Evolutionary conservation across 2,113 vertebrate species (phyloP), one percentile per base, ranked within the genome.

Genomic region (Oreochromis aureus): DNA sequence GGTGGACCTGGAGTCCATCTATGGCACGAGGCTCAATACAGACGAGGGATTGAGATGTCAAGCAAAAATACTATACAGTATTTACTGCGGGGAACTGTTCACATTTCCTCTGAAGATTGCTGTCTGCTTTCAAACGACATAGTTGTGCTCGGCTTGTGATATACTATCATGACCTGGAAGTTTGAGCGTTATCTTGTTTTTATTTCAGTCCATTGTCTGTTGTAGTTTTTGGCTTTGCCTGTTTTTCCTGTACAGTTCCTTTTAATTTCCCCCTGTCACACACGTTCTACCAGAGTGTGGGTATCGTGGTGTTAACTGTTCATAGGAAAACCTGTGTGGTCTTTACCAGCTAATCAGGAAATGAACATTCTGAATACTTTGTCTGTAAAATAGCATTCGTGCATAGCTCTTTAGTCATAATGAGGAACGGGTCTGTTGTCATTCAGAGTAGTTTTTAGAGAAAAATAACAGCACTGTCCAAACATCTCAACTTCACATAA

Each of bases 351-450:
- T 78, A 13, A 6, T 78, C 5, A 0, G 27, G 73, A 53, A 78
- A 34, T 32, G 27, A 78, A 53, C 46, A n/a, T n/a, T 78, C 16
- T 78, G 73, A 78, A 78, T 78, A 78, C 16, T 51, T 51, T 51
- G 27, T n/a, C 71, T 78, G 27, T 34, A 8, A 32, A 78, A 53
- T 34, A 12, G 27, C 73, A 53, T 34, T 76, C 2, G 6, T 48
- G 69, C 69, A 30, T 30, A 30, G 22, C 24, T 2, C 9, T 76
- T 48, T 76, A 30, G 24, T 27, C 73, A 51, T 34, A 78, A 78
- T 19, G 27, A 51, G 48, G 27, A 30, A 51, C 2, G 3, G 46
- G 16, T 51, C 71, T 48, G 7, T 48, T 78, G 71, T 51, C 0
- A 78, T 32, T 51, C 27, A 78, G 7, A 51, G 44, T 51, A 0